Percentiles rank a stretch among this genome's conserved stretches.
These are phyloP conservation scores for Aphis craccivora DNA, from an alignment of 1,140 invertebrate genomes.

Conservation along the genomic window DNA sequence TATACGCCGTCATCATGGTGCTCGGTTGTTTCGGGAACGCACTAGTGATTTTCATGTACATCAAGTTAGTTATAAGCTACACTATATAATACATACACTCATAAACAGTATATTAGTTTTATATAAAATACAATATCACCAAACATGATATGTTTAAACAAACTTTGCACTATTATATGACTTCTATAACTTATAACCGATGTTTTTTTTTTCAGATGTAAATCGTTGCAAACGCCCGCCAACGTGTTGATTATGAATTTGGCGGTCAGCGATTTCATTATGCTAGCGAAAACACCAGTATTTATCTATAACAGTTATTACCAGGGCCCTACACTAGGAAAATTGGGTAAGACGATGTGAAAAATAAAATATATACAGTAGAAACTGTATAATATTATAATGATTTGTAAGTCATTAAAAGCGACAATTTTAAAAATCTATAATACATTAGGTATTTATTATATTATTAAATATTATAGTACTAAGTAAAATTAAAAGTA, in stretches of 20 bases:
- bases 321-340: slow-evolving; percentile 73
- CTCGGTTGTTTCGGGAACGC: slow-evolving; percentile 72
- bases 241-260: slow-evolving; percentile 81
- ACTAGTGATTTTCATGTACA: slow-evolving; percentile 72
- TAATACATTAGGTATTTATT: too few relatives aligned
- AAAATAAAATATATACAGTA: not conserved
- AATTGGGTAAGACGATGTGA: slow-evolving; percentile 67
- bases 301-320: slow-evolving; percentile 77
- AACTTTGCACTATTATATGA: not conserved
- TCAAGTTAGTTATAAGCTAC: slow-evolving; percentile 67
- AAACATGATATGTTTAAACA: not conserved
- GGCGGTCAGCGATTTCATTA: slow-evolving; percentile 77
- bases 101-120: not conserved
- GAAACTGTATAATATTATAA: too few relatives aligned
- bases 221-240: slow-evolving; percentile 75
- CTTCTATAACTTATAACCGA: too few relatives aligned
- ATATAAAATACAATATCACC: not conserved
- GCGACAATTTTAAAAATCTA: too few relatives aligned
- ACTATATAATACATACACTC: not conserved
- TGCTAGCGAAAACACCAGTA: slow-evolving; percentile 74
- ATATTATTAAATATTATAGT: too few relatives aligned
- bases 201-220: slow-evolving; percentile 70
- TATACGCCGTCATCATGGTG: slow-evolving; percentile 71
- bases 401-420: too few relatives aligned
- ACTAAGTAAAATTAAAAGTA: too few relatives aligned